Base-by-base conservation (phyloP, 2,113 vertebrate species). In the Scomber scombrus region DNA sequence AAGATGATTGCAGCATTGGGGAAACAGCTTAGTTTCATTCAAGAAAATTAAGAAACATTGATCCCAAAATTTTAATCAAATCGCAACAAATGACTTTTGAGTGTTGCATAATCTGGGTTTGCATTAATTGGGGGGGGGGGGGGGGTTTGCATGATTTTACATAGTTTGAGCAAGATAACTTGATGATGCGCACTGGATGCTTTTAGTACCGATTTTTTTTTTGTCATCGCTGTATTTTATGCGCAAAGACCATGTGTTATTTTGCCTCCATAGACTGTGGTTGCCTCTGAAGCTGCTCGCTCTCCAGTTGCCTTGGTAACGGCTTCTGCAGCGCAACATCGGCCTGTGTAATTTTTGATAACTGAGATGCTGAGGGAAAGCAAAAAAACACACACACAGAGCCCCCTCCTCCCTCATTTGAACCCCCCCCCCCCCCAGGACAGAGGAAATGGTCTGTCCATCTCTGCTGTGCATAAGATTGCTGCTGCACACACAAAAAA, bases 241-340 rank as follows among this genome's bases (percentile, higher is more conserved):
- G 88, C 84, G 80, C 79, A 87, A 81, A 86, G 63, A 80, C 65
- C 82, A 77, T 65, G 76, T 88, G 77, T 94, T 71, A 84, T 91
- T 86, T 84, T 6, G 74, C 82, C 18, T 76, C 65, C 14, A 18
- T 78, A 57, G 74, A 90, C 80, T 64, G 70, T 82, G 75, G 75
- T 86, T 88, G 88, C 83, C 93, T 93, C 90, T 84, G 87, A 92
- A 94, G 91, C 94, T 90, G 95, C 91, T 95, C 93, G 85, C 92
- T 94, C 94, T 94, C 93, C 91, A 90, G 96, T 97, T 97, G 94
- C 96, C 95, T 90, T 97, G 96, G 97, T 88, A 97, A 98, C 96
- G 92, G 94, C 95, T 96, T 97, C 96, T 95, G 96, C 95, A 95
- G 96, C 91, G 88, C 92, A 90, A 90, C 91, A 93, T 93, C 90